Evolutionary conservation across 2,797 vertebrate genomes (phyloP).

Genomic region (Parambassis ranga): DNA sequence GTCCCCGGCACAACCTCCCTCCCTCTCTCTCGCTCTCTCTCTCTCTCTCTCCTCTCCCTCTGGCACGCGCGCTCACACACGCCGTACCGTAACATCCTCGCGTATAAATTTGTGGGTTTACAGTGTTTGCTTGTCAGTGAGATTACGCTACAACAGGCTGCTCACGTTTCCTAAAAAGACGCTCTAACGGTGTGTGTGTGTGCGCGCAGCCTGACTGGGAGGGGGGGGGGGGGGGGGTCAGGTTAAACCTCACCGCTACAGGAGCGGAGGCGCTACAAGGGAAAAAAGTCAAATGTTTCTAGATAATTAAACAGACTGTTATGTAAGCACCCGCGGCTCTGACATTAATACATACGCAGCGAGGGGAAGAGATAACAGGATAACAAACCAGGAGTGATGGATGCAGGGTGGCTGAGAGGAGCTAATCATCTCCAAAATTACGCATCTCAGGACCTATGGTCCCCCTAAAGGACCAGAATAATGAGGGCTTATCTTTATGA

Average conservation of each 20-base stretch:
- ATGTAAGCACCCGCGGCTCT: slow-evolving; percentile 33
- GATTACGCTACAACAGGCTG: not conserved
- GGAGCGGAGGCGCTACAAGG: slow-evolving; percentile 31
- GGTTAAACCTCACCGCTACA: slow-evolving; percentile 12
- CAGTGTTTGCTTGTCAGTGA: not conserved
- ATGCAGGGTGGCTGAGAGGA: not conserved
- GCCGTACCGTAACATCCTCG: not conserved
- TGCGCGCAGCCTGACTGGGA: not conserved
- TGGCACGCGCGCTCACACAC: not conserved
- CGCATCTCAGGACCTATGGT: not conserved
- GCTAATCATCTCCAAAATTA: not conserved
- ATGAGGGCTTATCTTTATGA: too few species aligned
- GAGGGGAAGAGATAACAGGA: not conserved
- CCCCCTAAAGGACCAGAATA: not conserved
- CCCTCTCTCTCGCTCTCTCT: not conserved
- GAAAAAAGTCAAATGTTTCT: slow-evolving; percentile 33
- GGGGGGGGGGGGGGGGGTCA: not conserved
- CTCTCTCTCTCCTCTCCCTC: not conserved
- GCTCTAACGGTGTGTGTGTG: not conserved
- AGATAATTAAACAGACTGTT: slow-evolving; percentile 57
- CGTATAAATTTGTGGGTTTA: not conserved
- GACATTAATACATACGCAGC: slow-evolving; percentile 42
- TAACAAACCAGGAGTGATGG: slow-evolving; percentile 4
- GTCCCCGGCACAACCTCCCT: slow-evolving; percentile 1
- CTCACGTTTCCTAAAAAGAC: not conserved